Base-by-base conservation (phyloP, 2,888 invertebrate species). In the Hirtodrosophila duncani region DNA sequence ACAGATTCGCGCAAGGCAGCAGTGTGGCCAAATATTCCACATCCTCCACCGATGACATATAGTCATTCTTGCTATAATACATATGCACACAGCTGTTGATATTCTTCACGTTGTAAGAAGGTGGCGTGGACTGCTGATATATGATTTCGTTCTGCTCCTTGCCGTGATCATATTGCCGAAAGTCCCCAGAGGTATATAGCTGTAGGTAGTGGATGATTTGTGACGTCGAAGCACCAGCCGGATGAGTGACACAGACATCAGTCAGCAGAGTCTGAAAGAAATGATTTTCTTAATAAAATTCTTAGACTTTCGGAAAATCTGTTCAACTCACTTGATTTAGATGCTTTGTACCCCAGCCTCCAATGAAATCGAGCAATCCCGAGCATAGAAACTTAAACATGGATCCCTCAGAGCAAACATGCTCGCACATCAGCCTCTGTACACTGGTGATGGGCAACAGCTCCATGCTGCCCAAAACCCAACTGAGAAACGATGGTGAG, bases 161-260 rank as follows among this genome's bases (percentile, higher is more conserved):
- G 14, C 91, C 91, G 63, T 88, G 87, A 81, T 91, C 90, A 67
- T 89, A 91, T 43, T 90, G 88, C 6, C 89, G 87, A 82, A 91
- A 91, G 18, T 85, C 82, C 2, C 87, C 87, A 3, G 88, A 87
- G 2, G 86, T 88, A 9, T 84, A 80, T 16, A 90, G 88, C 86
- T 95, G 94, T 0, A 89, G 90, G 77, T 90, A 94, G 84, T 95
- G 94, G 1, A 91, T 87, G 0, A 94, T 82, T 82, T 94, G 93
- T 61, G 89, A 89, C 0, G 90, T 89, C 0, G 93, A 90, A 0
- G 91, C 88, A 1, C 93, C 93, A 1, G 93, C 92, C 1, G 93
- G 93, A 11, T 89, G 87, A 49, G 92, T 92, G 3, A 89, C 89
- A 5, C 91, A 78, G 41, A 92, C 91, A 1, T 91, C 89, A 0